phyloP scores from a whole-genome alignment of 1,140 invertebrate genomes.

The Pachypsylla venusta region DNA sequence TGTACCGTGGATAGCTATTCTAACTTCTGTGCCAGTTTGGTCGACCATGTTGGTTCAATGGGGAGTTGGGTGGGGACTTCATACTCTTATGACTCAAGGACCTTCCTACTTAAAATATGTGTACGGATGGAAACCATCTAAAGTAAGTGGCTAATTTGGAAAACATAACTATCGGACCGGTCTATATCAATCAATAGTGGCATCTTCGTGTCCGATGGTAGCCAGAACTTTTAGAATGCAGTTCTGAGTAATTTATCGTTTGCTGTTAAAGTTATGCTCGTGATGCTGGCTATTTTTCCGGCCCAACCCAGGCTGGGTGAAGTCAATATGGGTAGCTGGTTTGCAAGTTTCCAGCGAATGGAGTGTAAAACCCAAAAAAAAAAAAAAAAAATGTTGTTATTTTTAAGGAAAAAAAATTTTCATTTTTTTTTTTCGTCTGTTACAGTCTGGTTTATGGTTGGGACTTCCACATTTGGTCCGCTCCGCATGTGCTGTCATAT shows the following conservation, averaged over 20 bases:
- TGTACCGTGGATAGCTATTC: conserved; percentile 56
- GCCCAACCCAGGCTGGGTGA: too few relatives aligned
- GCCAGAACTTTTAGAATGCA: too few relatives aligned
- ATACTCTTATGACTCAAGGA: conserved; percentile 66
- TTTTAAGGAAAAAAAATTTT: not conserved
- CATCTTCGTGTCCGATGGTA: too few relatives aligned
- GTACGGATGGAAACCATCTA: conserved; percentile 61
- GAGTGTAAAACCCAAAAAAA: too few relatives aligned
- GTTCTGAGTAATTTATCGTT: too few relatives aligned
- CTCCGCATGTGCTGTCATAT: conserved; percentile 40
- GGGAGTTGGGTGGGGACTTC: conserved; percentile 69
- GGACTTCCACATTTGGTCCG: conserved; percentile 47
- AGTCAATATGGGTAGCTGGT: too few relatives aligned
- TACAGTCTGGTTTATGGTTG: conserved; percentile 45
- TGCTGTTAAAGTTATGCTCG: too few relatives aligned
- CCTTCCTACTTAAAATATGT: conserved; percentile 75
- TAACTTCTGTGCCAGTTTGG: conserved; percentile 60
- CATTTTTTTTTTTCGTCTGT: not conserved
- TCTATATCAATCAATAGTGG: conserved; percentile 5
- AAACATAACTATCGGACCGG: not conserved
- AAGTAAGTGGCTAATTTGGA: conserved; percentile 37
- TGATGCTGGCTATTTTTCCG: too few relatives aligned
- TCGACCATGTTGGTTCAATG: conserved; percentile 58
- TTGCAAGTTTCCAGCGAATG: too few relatives aligned
- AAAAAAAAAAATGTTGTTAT: too few relatives aligned